Base-by-base conservation (phyloP, 2,888 invertebrate species). In the Eurytoma adleriae region DNA sequence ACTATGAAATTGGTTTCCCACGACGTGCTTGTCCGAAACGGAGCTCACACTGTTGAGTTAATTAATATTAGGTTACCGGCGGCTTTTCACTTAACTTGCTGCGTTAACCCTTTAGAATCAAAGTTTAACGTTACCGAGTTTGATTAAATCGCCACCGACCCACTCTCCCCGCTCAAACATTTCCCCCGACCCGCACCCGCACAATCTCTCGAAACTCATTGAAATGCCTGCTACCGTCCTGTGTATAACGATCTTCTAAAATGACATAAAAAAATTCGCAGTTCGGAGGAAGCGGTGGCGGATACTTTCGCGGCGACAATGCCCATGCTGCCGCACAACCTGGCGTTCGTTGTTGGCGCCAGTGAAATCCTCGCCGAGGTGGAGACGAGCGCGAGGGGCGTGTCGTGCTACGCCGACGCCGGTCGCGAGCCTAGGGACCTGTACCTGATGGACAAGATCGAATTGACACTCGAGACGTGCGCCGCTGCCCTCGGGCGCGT, bases 241-340 rank as follows among this genome's bases (percentile, higher is more conserved):
- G n/a, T 3, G 12, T 1, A 3, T 50, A 50, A 13, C 50, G 50
- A 1, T 14, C 14, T 59, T 3, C 18, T 3, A 2, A 16, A 16
- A 56, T 1, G 13, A 24, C n/a, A 56, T 2, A 24, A 59, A 24
- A 59, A 59, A 20, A 16, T 30, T n/a, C 3, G 54, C 78, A 87
- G 86, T 52, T 74, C 82, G 66, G 80, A 85, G 52, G 79, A 83
- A 48, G 80, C 82, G 73, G 67, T 83, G 3, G 30, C 83, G 52
- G 86, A 88, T 67, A 84, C 59, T 14, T 90, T 90, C 77, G 81
- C 84, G 3, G 86, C 87, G 52, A 89, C 89, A 0, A 86, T 84
- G 0, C 90, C 88, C 30, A 92, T 94, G 91, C 92, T 93, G 62
- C 93, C 94, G 0, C 93, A 93, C 85, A 91, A 93, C 79, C 91